Base-by-base conservation (phyloP, 2,113 vertebrate genomes). In the Mesocricetus auratus region DNA sequence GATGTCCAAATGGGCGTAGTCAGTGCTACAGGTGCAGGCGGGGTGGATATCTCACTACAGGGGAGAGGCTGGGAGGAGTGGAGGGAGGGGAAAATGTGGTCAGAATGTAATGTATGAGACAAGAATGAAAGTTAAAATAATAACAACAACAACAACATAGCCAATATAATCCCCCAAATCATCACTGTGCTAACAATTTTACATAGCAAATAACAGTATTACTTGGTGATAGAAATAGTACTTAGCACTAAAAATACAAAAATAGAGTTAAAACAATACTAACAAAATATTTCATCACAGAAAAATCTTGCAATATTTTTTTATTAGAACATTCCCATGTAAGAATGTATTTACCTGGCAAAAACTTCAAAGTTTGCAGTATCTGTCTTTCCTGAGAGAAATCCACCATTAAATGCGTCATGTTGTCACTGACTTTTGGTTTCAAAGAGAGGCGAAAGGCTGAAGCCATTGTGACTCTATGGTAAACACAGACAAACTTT, bases 391-490 rank as follows among this genome's bases (percentile, higher is more conserved):
- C 99, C 56, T 98, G 94, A 96, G 98, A 97, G 47, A 99, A 99
- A 98, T 99, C 99, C 81, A 99, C 99, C 91, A 99, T 99, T 96
- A 99, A 98, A 24, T 99, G 99, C 69, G 98, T 98, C 99, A 99
- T 99, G 96, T 98, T 99, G 86, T 99, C 99, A 56, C 99, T 99
- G 96, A 98, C 99, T 50, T 98, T 98, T 50, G 98, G 99, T 97
- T 99, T 99, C 98, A 99, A 98, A 36, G 99, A 99, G 92, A 99
- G 97, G 58, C 99, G 99, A 95, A 99, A 99, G 0, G 99, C 99
- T 31, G 99, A 99, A 90, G 99, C 99, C 99, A 99, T 99, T 39
- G 99, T 99, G 89, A 99, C 99, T 98, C 99, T 99, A 53, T 36
- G 91, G 97, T 64, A 97, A 96, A 98, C 91, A 98, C 93, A 98